phyloP scores from a whole-genome alignment of 2,797 vertebrate species.

The Rhinogobio ventralis region DNA sequence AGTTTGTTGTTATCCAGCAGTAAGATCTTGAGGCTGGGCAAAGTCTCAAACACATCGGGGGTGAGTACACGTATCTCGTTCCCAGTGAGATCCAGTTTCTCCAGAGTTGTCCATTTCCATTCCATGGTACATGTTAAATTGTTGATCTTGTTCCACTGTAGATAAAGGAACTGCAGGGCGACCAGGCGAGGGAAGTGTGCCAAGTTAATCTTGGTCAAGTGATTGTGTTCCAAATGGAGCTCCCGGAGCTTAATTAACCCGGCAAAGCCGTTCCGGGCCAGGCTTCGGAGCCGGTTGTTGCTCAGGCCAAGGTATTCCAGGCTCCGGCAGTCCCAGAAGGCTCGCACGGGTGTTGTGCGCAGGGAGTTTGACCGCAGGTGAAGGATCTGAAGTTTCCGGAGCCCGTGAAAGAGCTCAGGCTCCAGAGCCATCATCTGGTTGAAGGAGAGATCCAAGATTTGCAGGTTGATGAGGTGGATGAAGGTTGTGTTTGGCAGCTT shows the following conservation, averaged over 20 bases:
- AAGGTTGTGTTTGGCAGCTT: slow-evolving; percentile 99
- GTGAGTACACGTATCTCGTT: slow-evolving; percentile 94
- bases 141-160: slow-evolving; percentile 99
- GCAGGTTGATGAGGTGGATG: slow-evolving; percentile 99
- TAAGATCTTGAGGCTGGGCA: slow-evolving; percentile 95
- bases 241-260: slow-evolving; percentile 98
- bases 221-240: slow-evolving; percentile 99
- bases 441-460: slow-evolving; percentile 98
- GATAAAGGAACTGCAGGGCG: slow-evolving; percentile 93
- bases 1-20: slow-evolving; percentile 99
- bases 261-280: slow-evolving; percentile 97
- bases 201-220: slow-evolving; percentile 99
- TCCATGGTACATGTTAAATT: slow-evolving; percentile 97
- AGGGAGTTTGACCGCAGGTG: slow-evolving; percentile 97
- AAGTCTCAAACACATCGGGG: slow-evolving; percentile 92
- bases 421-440: slow-evolving; percentile 97
- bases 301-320: slow-evolving; percentile 97
- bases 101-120: slow-evolving; percentile 96
- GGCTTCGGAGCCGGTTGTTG: slow-evolving; percentile 96
- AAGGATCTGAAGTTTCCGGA: slow-evolving; percentile 96
- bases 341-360: slow-evolving; percentile 94
- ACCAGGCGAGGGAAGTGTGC: slow-evolving; percentile 98
- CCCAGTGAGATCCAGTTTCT: slow-evolving; percentile 96
- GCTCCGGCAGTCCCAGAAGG: slow-evolving; percentile 99
- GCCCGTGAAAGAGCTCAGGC: slow-evolving; percentile 96